phyloP scores from a whole-genome alignment of 2,113 vertebrate species.

The Hemibates koningsi region DNA sequence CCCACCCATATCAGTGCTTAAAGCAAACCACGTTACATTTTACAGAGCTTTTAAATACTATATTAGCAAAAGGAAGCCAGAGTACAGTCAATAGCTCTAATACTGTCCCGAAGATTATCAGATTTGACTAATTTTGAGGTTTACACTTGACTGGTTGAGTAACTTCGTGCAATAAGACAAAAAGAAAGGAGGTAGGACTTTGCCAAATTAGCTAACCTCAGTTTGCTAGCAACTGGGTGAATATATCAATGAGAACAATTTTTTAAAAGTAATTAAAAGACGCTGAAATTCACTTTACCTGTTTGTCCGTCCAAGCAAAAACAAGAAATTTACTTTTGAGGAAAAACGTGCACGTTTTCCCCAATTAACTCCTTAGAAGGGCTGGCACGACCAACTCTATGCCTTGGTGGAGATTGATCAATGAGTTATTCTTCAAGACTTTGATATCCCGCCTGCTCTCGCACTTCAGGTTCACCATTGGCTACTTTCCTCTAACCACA shows the following conservation, averaged over 20 bases:
- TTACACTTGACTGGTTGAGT: neutral
- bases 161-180: neutral
- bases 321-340: constrained; percentile 8
- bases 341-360: constrained; percentile 8
- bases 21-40: constrained; percentile 46
- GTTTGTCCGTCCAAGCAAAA: constrained; percentile 38
- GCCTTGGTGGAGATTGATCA: constrained; percentile 62
- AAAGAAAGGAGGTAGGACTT: constrained; percentile 36
- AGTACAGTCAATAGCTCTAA: neutral
- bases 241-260: neutral
- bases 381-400: constrained; percentile 34
- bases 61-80: neutral
- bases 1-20: neutral
- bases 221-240: constrained; percentile 28
- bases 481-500: neutral
- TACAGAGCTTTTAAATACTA: neutral
- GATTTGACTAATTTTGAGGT: neutral
- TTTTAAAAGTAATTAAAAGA: constrained; percentile 3
- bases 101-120: neutral
- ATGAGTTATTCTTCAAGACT: constrained; percentile 75
- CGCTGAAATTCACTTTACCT: constrained; percentile 37
- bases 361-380: constrained; percentile 6
- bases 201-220: constrained; percentile 46
- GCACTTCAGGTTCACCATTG: constrained; percentile 23
- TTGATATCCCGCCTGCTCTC: constrained; percentile 61